phyloP scores from a whole-genome alignment of 1,140 invertebrate genomes.

The Drosophila paulistorum region DNA sequence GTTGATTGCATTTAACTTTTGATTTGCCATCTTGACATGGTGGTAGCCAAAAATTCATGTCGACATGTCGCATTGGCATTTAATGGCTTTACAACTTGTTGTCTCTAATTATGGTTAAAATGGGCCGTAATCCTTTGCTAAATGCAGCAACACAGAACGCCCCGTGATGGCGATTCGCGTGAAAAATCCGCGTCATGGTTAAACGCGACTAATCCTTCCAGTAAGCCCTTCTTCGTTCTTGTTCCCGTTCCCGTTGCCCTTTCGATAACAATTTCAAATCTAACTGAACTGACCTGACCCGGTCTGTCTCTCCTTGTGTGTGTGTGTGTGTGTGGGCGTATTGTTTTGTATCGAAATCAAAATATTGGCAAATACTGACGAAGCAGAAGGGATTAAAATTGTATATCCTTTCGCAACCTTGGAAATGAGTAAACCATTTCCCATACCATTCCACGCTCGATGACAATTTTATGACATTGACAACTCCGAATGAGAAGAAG shows the following conservation, averaged over 20 bases:
- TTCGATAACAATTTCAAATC: not conserved
- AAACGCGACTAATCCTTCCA: constrained; percentile 74
- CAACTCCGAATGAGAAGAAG: constrained; percentile 4
- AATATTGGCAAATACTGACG: constrained; percentile 72
- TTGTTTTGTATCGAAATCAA: constrained; percentile 80
- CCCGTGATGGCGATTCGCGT: constrained; percentile 45
- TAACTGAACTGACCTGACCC: constrained; percentile 5
- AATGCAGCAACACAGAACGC: constrained; percentile 67
- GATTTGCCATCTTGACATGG: constrained; percentile 74
- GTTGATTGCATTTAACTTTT: constrained; percentile 73
- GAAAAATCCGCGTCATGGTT: constrained; percentile 74
- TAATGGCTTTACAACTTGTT: constrained; percentile 82
- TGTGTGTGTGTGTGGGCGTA: constrained; percentile 54
- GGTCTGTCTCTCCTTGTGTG: constrained; percentile 31
- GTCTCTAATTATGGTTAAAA: constrained; percentile 81
- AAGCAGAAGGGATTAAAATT: constrained; percentile 53
- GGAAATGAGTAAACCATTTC: constrained; percentile 17
- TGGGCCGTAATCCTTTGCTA: constrained; percentile 80
- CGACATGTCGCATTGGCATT: constrained; percentile 23
- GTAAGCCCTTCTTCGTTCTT: constrained; percentile 49
- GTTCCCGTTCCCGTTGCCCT: not conserved
- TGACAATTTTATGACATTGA: constrained; percentile 57
- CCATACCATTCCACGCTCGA: constrained; percentile 28
- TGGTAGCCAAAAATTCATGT: constrained; percentile 13
- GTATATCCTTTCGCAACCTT: constrained; percentile 71